A percentile compares a stretch with the other conserved stretches of the same genome.
These are phyloP conservation scores for Craterocephalus amniculus DNA, from an alignment of 2,797 vertebrate genomes.

Conservation along the genomic window DNA sequence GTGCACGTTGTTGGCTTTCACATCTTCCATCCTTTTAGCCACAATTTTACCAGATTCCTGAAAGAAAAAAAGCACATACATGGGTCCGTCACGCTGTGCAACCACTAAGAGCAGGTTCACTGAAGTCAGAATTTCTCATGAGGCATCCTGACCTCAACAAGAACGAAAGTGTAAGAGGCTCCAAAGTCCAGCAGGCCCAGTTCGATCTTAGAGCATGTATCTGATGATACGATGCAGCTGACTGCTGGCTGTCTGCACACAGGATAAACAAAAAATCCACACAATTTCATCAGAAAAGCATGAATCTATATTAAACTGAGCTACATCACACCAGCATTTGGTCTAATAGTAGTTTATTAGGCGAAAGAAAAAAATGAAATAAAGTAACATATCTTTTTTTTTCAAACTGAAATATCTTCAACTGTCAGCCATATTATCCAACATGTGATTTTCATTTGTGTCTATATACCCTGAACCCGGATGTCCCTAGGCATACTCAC, in stretches of 20 bases:
- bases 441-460: not conserved
- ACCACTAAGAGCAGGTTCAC: not conserved
- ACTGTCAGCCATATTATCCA: not conserved
- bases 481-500: constrained; percentile 74
- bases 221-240: constrained; percentile 57
- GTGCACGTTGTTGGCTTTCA: constrained; percentile 87
- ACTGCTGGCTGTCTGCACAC: constrained; percentile 81
- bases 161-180: constrained; percentile 86
- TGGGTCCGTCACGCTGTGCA: not conserved
- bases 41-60: constrained; percentile 68
- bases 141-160: constrained; percentile 83
- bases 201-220: constrained; percentile 69
- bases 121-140: not conserved
- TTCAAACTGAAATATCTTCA: not conserved
- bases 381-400: not conserved
- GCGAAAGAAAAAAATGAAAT: not conserved
- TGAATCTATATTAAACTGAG: too few species aligned
- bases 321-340: too few species aligned
- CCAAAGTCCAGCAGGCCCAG: constrained; percentile 92
- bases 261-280: not conserved
- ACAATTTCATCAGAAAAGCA: too few species aligned
- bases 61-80: not conserved
- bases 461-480: not conserved
- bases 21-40: constrained; percentile 83
- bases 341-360: too few species aligned